phyloP scores from a whole-genome alignment of 2,888 invertebrate species.

The Coelogynopora nodosa region DNA sequence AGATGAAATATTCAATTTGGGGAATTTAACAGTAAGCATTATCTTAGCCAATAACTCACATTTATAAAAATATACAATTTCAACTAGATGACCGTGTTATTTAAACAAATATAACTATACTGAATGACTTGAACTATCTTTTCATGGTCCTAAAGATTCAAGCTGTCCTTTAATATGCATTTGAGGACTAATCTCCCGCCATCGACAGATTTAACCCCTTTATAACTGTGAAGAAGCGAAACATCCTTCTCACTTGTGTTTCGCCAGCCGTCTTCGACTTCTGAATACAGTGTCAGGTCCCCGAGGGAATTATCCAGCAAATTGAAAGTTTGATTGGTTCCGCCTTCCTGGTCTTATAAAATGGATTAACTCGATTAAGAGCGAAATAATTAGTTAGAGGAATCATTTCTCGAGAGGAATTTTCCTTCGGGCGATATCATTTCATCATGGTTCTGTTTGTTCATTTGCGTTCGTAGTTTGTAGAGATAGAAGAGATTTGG shows the following conservation, averaged over 20 bases:
- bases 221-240: neutral
- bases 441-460: neutral
- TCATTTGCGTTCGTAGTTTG: neutral
- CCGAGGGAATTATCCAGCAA: neutral
- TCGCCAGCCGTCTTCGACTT: neutral
- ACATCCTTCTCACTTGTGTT: neutral
- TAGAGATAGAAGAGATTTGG: neutral
- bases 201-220: neutral
- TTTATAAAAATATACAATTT: too few relatives aligned
- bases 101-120: neutral
- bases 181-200: too few relatives aligned
- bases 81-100: too few relatives aligned
- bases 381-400: neutral
- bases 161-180: neutral
- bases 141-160: neutral
- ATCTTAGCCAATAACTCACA: too few relatives aligned
- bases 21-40: too few relatives aligned
- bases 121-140: neutral
- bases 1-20: too few relatives aligned
- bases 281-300: neutral
- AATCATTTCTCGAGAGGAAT: neutral
- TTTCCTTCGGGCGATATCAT: neutral
- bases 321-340: neutral
- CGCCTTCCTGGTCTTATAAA: neutral
- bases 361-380: neutral